Evolutionary conservation across 2,113 vertebrate genomes (phyloP).

Genomic region (Geococcyx californianus): DNA sequence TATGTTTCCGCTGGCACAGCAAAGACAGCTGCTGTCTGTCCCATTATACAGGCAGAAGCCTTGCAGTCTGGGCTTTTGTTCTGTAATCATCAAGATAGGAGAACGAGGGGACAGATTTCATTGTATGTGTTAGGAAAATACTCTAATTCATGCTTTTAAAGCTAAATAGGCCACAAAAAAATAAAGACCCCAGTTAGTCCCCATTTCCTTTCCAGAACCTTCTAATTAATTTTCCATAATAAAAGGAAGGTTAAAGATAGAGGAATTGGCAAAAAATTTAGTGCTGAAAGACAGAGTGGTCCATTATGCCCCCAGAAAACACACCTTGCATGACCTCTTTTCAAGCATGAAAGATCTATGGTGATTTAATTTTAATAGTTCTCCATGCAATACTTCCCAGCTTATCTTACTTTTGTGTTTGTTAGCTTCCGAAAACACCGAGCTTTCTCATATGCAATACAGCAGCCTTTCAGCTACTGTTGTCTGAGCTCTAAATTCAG

Average conservation of each 20-base stretch:
- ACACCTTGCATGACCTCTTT: conserved; percentile 47
- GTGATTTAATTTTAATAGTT: not conserved
- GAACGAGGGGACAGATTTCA: conserved; percentile 26
- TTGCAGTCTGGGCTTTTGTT: conserved; percentile 45
- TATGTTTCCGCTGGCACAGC: conserved; percentile 16
- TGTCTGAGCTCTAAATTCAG: not conserved
- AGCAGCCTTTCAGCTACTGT: not conserved
- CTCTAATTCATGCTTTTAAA: conserved; percentile 28
- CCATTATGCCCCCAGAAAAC: conserved; percentile 45
- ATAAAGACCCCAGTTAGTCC: conserved; percentile 42
- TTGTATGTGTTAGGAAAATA: conserved; percentile 50
- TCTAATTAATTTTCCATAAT: conserved; percentile 63
- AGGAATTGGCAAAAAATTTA: conserved; percentile 60
- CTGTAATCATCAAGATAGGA: not conserved
- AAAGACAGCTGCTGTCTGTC: not conserved
- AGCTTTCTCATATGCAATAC: not conserved
- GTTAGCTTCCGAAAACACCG: not conserved
- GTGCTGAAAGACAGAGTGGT: conserved; percentile 21
- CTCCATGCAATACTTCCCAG: not conserved
- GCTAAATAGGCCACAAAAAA: conserved; percentile 62
- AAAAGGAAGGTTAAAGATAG: conserved; percentile 57
- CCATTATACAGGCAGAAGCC: conserved; percentile 11
- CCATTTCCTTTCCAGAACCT: conserved; percentile 39
- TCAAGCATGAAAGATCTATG: not conserved
- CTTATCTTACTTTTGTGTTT: not conserved